Evolutionary conservation across 2,113 vertebrate genomes (phyloP), one percentile per base, ranked within the genome.

Genomic region (Platysternon megacephalum): DNA sequence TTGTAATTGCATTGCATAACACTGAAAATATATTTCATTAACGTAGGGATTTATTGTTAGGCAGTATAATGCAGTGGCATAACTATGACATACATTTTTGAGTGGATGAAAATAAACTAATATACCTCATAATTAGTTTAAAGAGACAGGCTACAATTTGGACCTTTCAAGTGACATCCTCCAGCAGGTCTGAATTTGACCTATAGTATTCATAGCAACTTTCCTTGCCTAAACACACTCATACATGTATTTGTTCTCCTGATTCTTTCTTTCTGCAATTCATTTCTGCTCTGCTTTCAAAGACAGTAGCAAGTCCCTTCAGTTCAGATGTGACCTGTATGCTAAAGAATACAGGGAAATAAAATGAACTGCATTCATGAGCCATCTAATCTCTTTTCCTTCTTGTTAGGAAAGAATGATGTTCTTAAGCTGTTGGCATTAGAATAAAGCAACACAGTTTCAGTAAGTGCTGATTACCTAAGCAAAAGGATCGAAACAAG

Each of bases 31-130:
- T 42, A 28, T 93, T 91, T 74, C 21, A 29, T 79, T 90, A 93
- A 76, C 53, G 51, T 42, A 84, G 68, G 8, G 8, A 68, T 74
- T 14, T 91, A 94, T 82, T 96, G 92, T 97, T 93, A 91, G 46
- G 46, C 42, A 85, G n/a, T 8, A 53, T 87, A 91, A 96, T 87
- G 95, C 94, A 96, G 22, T 86, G 29, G 28, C n/a, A 68, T 72
- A 94, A 53, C 84, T 96, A 91, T 88, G 86, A 96, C 79, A 96
- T 65, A 94, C 42, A 29, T 5, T 87, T 93, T 28, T 88, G 81
- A 44, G 84, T 5, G 80, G 85, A 65, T 72, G 65, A 94, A 95
- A 93, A 91, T 79, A 91, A 96, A 93, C 8, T 0, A 0, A 55
- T 91, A 93, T 91, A 90, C 74, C 46, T 82, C 46, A 16, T 88